Evolutionary conservation across 2,113 vertebrate species (phyloP), one percentile per base, ranked within the genome.

Genomic region (Actinemys pallida): DNA sequence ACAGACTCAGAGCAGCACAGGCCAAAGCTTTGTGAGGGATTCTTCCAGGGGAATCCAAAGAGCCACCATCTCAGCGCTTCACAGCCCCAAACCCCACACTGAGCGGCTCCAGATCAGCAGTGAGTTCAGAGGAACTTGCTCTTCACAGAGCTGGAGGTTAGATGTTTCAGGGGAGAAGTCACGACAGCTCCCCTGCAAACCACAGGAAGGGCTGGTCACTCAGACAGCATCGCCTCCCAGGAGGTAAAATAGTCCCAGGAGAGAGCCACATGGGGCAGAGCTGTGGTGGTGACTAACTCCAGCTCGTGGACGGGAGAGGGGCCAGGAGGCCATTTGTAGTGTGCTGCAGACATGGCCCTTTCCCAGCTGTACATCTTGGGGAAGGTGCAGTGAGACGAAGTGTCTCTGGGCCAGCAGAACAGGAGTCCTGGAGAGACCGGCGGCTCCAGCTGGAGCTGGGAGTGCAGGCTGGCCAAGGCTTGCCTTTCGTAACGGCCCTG

Each of bases 221-320:
- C 47, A 17, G 49, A 22, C 79, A 20, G 31, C 29, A 10, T 54
- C 20, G 24, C 7, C 35, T 69, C 59, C 20, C 35, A 49, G 2
- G 0, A 1, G 45, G 42, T 29, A 80, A n/a, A 75, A 1, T 42
- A 54, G 54, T n/a, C 72, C 54, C 3, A 12, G 83, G 84, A 87
- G 76, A 53, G 79, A 47, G 52, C 47, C 75, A 75, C 50, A 45
- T 0, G 0, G 12, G 84, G 50, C 69, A 12, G 11, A 25, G 57
- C 20, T 1, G 22, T 20, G n/a, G 27, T 13, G 10, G 57, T 29
- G 57, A 29, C 57, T 13, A 27, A 3, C 27, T 13, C 17, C n/a
- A 22, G 19, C 17, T 39, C 3, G 4, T 69, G 65, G 65, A 19
- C 1, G 17, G 35, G 65, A 72, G n/a, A 72, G 65, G 35, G 35